Evolutionary conservation across 2,888 invertebrate genomes (phyloP), one percentile per base, ranked within the genome.

Genomic region (Cenopis cana): DNA sequence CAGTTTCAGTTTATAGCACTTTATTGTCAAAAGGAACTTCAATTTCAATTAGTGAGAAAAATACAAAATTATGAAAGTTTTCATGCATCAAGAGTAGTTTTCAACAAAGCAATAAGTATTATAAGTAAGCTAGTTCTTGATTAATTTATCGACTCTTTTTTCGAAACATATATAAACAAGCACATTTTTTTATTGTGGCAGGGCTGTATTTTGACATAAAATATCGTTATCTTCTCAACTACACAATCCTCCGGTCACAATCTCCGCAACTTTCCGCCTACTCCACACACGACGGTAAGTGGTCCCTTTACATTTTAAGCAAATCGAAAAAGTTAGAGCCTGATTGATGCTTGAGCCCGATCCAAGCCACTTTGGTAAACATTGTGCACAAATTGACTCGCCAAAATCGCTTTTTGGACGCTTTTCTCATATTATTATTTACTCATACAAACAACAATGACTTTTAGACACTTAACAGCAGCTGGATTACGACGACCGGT

Each of bases 311-410:
- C 66, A 61, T 71, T 71, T 71, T 71, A 71, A 71, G 70, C 66
- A 71, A 71, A 71, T 71, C 70, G 70, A 71, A 71, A 71, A 71
- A 71, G 70, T 71, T 71, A 14, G 64, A 38, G 60, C 46, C 55
- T 66, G 65, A 66, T 71, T 60, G 70, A 71, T 71, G 60, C 59
- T 60, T 54, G 66, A 66, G 60, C 52, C 24, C 69, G 69, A 52
- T 29, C 61, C 62, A 38, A 12, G 36, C 56, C 62, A 68, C 54
- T 61, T 61, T 68, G 46, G 54, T 62, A 69, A 62, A 69, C 61
- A 61, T 56, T 62, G 62, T 49, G 46, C 61, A 33, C 33, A 33
- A 61, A 65, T 54, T 54, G n/a, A 65, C 60, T 46, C 52, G 29
- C 38, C 50, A 14, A 20, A 57, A 8, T 46, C n/a, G 52, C 57